Evolutionary conservation across 92 coral and sea anemone genomes (phyloP), one percentile per base, ranked within the genome.

Genomic region (Phenganax stokvisi): DNA sequence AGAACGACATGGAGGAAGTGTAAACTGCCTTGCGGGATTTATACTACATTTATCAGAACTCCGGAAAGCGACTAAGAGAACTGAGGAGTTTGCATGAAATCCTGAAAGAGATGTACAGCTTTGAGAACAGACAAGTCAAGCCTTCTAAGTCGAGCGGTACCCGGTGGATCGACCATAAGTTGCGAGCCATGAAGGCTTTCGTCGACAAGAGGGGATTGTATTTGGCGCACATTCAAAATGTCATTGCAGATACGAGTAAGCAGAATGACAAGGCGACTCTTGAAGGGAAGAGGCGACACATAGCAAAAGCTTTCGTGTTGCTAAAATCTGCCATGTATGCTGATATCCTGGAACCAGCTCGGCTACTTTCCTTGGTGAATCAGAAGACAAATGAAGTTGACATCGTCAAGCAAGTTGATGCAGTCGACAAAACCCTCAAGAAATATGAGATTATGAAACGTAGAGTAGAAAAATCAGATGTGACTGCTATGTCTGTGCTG

Each of bases 391-490:
- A 64, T 59, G 57, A 87, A 71, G 84, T 87, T 81, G 72, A 87
- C 83, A 87, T 87, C 69, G 67, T 84, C 85, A 77, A 84, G 83
- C 90, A 87, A 75, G 90, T 87, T 74, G 85, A 80, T 47, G 84
- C 81, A 67, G 90, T 87, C 63, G 90, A 87, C 81, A 87, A 71
- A 79, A 84, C 90, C 70, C 87, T 87, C 85, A 80, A 47, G 87
- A 70, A 87, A 77, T 84, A 84, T 76, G 81, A 84, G 81, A 84
- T 87, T 29, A 84, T 87, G 85, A 84, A 87, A 84, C 74, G 55
- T 63, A 52, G 78, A 52, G 78, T 53, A 76, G 67, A 76, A 87
- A 83, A 86, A 87, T 83, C 83, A 59, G 85, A 83, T 56, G 79
- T 80, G 60, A 80, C 74, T 82, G 86, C 89, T 55, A 86, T 86